A percentile compares a stretch with the other conserved stretches of the same genome.
Conservation (phyloP, 2,113 vertebrate species). For the Scalopus aquaticus region DNA sequence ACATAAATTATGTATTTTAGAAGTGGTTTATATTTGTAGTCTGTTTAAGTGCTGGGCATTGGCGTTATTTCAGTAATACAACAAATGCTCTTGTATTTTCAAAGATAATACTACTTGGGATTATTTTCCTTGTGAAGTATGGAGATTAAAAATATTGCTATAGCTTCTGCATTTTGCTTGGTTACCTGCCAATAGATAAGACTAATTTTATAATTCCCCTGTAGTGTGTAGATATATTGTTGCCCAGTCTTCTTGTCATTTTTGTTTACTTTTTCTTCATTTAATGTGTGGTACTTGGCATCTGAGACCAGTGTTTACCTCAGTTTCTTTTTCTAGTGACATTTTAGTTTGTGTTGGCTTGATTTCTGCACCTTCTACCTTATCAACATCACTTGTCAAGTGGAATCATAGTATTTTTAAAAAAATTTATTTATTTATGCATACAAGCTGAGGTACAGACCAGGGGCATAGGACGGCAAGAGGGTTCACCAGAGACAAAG, state of each 20-base stretch:
- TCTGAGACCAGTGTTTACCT: background rate
- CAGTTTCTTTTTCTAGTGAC: background rate
- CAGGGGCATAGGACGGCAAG: too few species aligned
- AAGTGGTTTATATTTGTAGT: background rate
- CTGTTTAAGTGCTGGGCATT: background rate
- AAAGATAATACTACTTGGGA: background rate
- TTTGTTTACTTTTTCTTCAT: conserved; percentile 15
- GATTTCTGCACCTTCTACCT: background rate
- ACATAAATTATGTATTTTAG: background rate
- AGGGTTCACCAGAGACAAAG: too few species aligned
- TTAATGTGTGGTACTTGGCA: background rate
- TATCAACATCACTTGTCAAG: background rate
- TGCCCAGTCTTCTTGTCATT: background rate
- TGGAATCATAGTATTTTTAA: background rate
- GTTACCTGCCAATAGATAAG: background rate
- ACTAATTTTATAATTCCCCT: background rate
- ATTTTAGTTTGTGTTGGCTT: conserved; percentile 32
- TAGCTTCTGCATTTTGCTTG: conserved; percentile 1
- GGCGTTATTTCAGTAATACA: background rate
- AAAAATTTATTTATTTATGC: too few species aligned
- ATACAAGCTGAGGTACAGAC: too few species aligned
- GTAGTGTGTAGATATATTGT: background rate
- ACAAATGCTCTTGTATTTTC: background rate
- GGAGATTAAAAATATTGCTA: background rate
- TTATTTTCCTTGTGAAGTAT: background rate